Base-by-base conservation (phyloP, 2,113 vertebrate species). In the Cettia cetti region DNA sequence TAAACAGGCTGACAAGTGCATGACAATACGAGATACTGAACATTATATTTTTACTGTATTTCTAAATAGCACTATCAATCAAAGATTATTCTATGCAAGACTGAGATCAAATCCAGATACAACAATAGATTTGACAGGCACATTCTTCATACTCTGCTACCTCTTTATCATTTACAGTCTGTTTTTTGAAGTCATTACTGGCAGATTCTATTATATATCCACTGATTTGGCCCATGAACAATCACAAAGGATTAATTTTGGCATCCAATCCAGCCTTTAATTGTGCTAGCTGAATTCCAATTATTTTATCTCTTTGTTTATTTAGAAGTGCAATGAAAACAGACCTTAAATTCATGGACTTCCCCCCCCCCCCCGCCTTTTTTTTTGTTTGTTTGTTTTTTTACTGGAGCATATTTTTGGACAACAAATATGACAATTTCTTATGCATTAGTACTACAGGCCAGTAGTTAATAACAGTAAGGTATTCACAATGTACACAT, bases 31-130 rank as follows among this genome's bases (percentile, higher is more conserved):
- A 79, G 40, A 81, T 79, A 89, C 35, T 47, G 86, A 96, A 70
- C 13, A 42, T 53, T 87, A 6, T 47, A 61, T 94, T 88, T 86
- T 71, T 88, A 74, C 72, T 89, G 4, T 45, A 77, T 94, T 95
- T 95, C 82, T 90, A 96, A 79, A 42, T 54, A 86, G 7, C 7
- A 17, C 8, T 88, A 88, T 95, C 79, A 92, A 80, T 96, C 72
- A 96, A 76, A 91, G 86, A 66, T 61, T 70, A 5, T 78, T 93
- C 57, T 69, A 39, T 87, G 42, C 24, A 94, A 96, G 44, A 19
- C 56, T 96, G 63, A 21, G 90, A 47, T 80, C 50, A 66, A 91
- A 97, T 78, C 69, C 40, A 93, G 40, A 91, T 94, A 89, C 35
- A 94, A 83, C 79, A 95, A 87, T 21, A 63, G n/a, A 42, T 72